Conservation (phyloP, 2,113 vertebrate species). For the Puma concolor region DNA sequence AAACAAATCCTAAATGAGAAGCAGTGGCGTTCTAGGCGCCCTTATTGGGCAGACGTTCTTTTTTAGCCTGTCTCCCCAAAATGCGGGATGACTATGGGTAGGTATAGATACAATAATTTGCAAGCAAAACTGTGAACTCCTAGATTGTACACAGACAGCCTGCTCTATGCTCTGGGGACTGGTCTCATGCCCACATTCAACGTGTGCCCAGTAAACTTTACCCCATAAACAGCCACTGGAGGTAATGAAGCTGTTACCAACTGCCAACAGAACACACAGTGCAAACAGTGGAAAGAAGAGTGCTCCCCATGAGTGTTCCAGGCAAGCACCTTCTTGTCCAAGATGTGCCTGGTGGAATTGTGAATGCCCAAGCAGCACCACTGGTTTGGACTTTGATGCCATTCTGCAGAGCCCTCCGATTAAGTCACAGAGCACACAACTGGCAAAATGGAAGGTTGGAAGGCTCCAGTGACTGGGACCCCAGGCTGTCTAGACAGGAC, state of each 20-base stretch:
- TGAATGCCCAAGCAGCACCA: not conserved
- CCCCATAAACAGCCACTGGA: constrained; percentile 48
- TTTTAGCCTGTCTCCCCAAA: not conserved
- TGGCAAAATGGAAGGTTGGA: constrained; percentile 36
- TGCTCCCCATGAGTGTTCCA: not conserved
- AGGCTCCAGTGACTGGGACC: not conserved
- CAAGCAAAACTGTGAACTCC: constrained; percentile 58
- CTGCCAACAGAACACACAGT: constrained; percentile 51
- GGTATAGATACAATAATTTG: constrained; percentile 81
- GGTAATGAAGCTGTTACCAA: not conserved
- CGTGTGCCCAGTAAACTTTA: constrained; percentile 61
- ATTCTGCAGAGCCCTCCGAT: not conserved
- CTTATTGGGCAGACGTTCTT: not conserved
- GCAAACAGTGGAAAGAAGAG: not conserved
- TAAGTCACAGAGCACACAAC: constrained; percentile 18
- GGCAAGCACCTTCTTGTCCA: constrained; percentile 62
- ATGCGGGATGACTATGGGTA: constrained; percentile 7
- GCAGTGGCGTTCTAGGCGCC: not conserved
- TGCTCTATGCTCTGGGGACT: not conserved
- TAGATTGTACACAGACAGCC: not conserved
- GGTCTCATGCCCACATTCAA: not conserved
- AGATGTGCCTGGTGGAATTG: not conserved
- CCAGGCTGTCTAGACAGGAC: not conserved
- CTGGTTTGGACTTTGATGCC: not conserved
- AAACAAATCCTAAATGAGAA: constrained; percentile 44